phyloP scores from a whole-genome alignment of 2,797 vertebrate genomes.

The Petrocephalus sullivani region DNA sequence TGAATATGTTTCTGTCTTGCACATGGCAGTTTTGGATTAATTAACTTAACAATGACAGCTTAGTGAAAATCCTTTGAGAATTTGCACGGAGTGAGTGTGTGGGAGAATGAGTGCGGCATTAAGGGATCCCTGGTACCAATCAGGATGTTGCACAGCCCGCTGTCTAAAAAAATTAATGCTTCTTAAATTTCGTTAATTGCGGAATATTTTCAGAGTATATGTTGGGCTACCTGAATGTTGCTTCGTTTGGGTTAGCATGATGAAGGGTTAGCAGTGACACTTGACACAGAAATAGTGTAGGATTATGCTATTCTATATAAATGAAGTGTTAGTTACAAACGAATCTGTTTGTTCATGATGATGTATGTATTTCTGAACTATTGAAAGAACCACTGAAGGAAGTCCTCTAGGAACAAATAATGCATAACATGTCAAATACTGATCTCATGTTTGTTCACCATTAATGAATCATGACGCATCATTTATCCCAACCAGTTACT shows the following conservation, averaged over 20 bases:
- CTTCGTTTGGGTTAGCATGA: neutral
- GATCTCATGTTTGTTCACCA: no score
- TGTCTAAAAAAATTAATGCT: neutral
- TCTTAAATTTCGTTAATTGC: neutral
- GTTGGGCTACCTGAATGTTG: neutral
- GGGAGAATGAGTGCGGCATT: neutral
- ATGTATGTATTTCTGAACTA: no score
- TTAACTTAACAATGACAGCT: neutral
- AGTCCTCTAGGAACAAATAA: no score
- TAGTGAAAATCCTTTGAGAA: neutral
- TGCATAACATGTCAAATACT: no score
- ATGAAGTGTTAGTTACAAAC: no score
- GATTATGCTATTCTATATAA: no score
- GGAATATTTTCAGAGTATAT: neutral
- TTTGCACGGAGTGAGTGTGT: neutral
- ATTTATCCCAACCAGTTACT: no score
- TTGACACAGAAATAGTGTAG: no score
- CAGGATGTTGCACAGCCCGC: neutral
- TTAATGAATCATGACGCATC: no score
- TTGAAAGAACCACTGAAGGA: no score
- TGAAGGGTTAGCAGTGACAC: neutral
- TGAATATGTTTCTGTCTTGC: slow-evolving; percentile 1
- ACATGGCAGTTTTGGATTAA: neutral
- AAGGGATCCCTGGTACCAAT: neutral
- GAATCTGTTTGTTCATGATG: no score